Percentiles rank a stretch among this genome's conserved stretches.
These are phyloP conservation scores for Setipinna tenuifilis DNA, from an alignment of 2,797 vertebrate genomes.

Conservation along the genomic window DNA sequence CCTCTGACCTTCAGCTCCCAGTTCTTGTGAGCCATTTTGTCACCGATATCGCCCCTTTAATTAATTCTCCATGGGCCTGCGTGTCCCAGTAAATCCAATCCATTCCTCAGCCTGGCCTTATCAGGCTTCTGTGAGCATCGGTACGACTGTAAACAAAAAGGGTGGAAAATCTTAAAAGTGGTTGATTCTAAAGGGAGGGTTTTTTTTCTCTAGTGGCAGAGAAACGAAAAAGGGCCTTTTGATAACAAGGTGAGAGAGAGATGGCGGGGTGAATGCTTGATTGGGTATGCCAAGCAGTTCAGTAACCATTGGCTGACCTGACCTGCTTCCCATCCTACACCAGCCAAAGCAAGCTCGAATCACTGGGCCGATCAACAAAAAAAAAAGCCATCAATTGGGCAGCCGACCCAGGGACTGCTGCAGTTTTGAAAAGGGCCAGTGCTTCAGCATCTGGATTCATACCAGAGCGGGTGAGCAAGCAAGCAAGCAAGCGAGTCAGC, in stretches of 20 bases:
- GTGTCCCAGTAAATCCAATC: conserved; percentile 69
- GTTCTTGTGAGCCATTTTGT: conserved; percentile 54
- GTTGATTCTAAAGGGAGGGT: not conserved
- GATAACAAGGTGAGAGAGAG: conserved; percentile 46
- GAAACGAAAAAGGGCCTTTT: not conserved
- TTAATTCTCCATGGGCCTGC: conserved; percentile 71
- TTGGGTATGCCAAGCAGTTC: conserved; percentile 46
- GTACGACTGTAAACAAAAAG: conserved; percentile 69
- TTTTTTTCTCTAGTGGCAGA: not conserved
- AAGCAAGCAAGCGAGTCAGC: not conserved
- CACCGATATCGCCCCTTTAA: conserved; percentile 64
- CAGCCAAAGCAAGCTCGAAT: conserved; percentile 15
- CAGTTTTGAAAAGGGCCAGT: not conserved
- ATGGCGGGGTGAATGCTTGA: conserved; percentile 38
- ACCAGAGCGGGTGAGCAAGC: not conserved
- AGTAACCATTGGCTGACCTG: conserved; percentile 32
- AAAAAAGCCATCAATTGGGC: not conserved
- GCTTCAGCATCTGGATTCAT: not conserved
- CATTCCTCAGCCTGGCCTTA: conserved; percentile 64
- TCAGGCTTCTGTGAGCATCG: conserved; percentile 62
- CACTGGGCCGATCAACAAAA: conserved; percentile 44
- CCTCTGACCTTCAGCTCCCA: conserved; percentile 68
- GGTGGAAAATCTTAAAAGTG: conserved; percentile 45
- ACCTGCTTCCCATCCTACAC: conserved; percentile 12
- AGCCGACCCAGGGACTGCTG: not conserved